These are phyloP conservation scores for Diploptera punctata DNA, from an alignment of 2,888 invertebrate species.

Conservation along the genomic window DNA sequence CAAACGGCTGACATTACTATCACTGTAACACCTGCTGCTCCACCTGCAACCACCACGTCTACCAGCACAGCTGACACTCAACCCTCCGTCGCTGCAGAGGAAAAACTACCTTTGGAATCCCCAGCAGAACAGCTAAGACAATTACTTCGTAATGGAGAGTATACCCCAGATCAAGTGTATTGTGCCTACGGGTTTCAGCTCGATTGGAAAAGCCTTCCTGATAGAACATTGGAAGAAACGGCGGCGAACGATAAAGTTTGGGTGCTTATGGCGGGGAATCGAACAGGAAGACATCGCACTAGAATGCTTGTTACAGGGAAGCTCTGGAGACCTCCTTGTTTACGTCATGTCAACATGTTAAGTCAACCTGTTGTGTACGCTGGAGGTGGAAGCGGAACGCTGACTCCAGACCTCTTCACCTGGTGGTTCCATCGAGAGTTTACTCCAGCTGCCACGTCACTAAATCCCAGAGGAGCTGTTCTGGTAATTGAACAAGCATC, in stretches of 20 bases:
- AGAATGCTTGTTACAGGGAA: slow-evolving; percentile 57
- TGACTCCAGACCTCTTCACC: slow-evolving; percentile 56
- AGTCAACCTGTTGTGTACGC: slow-evolving; percentile 60
- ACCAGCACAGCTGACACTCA: not conserved
- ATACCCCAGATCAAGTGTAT: slow-evolving; percentile 53
- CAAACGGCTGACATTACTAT: slow-evolving; percentile 7
- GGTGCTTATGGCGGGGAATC: slow-evolving; percentile 58
- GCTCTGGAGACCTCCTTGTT: slow-evolving; percentile 56
- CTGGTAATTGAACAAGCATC: slow-evolving; percentile 54
- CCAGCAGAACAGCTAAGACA: slow-evolving; percentile 7
- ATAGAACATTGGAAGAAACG: slow-evolving; percentile 27
- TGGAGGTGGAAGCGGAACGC: slow-evolving; percentile 55
- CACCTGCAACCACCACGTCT: not conserved
- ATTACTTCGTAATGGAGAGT: not conserved
- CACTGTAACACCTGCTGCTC: slow-evolving; percentile 15
- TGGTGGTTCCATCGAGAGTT: slow-evolving; percentile 61
- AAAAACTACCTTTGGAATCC: not conserved
- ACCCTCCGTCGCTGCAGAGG: not conserved
- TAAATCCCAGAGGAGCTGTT: slow-evolving; percentile 55
- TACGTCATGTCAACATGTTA: slow-evolving; percentile 57
- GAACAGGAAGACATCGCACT: slow-evolving; percentile 57
- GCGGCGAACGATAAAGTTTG: slow-evolving; percentile 47
- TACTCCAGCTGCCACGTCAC: slow-evolving; percentile 55
- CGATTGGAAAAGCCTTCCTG: slow-evolving; percentile 54
- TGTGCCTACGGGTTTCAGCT: slow-evolving; percentile 54